Conservation (phyloP, 2,113 vertebrate species). For the Rhizomys pruinosus region DNA sequence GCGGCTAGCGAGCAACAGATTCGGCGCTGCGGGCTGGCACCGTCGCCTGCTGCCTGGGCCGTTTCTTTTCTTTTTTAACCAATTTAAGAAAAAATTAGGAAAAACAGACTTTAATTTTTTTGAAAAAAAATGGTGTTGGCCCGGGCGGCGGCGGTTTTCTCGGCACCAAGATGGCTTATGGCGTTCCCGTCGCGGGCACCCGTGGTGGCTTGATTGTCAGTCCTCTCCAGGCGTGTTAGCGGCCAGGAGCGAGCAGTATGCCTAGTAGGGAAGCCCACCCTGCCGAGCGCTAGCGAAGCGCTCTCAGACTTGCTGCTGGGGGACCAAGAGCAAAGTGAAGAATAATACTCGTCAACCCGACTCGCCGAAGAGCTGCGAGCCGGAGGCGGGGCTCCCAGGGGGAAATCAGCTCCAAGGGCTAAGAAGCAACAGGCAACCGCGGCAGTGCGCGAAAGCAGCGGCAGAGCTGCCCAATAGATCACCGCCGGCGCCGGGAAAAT, state of each 20-base stretch:
- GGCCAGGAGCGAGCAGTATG: too few relatives aligned
- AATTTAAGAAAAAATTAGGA: background rate
- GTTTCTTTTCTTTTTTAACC: background rate
- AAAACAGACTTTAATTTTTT: background rate
- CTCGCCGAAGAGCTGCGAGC: constrained; percentile 14
- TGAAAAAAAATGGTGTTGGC: constrained; percentile 73
- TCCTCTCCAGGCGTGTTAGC: constrained; percentile 55
- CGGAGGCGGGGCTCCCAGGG: constrained; percentile 47
- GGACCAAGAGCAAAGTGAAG: constrained; percentile 5
- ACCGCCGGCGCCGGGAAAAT: constrained; percentile 84
- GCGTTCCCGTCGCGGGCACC: constrained; percentile 61
- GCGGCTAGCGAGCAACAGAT: constrained; percentile 67
- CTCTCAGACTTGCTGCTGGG: background rate
- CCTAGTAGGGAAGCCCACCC: constrained; percentile 61
- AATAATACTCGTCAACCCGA: background rate
- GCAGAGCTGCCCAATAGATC: constrained; percentile 57
- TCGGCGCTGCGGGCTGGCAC: constrained; percentile 21
- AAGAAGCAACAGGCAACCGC: constrained; percentile 52
- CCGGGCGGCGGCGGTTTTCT: constrained; percentile 53
- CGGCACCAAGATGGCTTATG: constrained; percentile 76
- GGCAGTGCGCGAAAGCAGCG: constrained; percentile 62
- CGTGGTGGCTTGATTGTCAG: constrained; percentile 73
- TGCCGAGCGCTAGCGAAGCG: background rate
- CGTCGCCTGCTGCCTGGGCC: constrained; percentile 2
- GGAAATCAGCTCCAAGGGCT: constrained; percentile 12